A percentile compares a stretch with the other conserved stretches of the same genome.
Evolutionary conservation across 2,888 invertebrate species (phyloP).

Genomic region (Stenichneumon culpator): DNA sequence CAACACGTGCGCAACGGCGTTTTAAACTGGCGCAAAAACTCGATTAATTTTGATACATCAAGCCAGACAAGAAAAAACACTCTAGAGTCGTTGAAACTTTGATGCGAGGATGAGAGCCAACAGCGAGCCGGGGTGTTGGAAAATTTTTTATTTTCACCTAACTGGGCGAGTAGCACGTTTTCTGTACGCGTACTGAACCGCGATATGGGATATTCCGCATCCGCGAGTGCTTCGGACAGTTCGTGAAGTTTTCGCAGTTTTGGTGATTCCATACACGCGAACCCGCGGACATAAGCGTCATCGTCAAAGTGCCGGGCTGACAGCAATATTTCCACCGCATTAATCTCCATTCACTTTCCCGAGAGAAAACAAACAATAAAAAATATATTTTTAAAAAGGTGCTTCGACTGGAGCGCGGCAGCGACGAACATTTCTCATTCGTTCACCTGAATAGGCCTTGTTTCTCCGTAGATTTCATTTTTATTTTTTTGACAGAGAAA

Average conservation of each 20-base stretch:
- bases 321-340: background rate
- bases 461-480: background rate
- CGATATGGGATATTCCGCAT: background rate
- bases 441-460: background rate
- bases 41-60: background rate
- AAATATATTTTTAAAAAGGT: background rate
- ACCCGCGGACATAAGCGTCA: background rate
- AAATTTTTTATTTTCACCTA: slow-evolving; percentile 21
- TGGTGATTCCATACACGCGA: background rate
- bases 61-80: slow-evolving; percentile 33
- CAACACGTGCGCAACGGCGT: background rate
- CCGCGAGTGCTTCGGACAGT: background rate
- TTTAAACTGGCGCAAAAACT: background rate
- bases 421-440: background rate
- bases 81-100: slow-evolving; percentile 25
- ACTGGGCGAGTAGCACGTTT: background rate
- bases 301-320: background rate
- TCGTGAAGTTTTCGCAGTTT: background rate
- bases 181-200: background rate
- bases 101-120: background rate
- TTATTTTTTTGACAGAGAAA: too few relatives aligned
- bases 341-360: slow-evolving; percentile 15
- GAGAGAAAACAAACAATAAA: slow-evolving; percentile 2
- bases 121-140: background rate
- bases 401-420: background rate